Base-by-base conservation (phyloP, 1,140 invertebrate genomes). In the Aradophagus sp. region DNA sequence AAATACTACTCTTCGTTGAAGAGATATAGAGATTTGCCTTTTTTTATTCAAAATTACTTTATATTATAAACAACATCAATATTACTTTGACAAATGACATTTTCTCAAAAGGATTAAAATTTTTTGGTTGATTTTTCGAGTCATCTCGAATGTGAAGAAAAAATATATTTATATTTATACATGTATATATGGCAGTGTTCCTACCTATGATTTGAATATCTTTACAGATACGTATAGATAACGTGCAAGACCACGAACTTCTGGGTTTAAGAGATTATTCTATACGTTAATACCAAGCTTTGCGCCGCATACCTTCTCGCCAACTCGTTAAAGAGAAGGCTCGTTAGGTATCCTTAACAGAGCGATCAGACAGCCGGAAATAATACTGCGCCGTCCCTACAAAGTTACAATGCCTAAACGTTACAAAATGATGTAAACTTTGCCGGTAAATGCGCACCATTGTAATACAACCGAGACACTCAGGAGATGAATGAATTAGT, bases 241-340 rank as follows among this genome's bases (percentile, higher is more conserved):
- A 48, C 48, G 44, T 36, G 31, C 53, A 48, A 55, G 56, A 69
- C 65, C 59, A 44, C 63, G 59, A 59, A 63, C 38, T 56, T 52
- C 44, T 39, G 38, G 65, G 73, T 76, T 80, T 77, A 75, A 77
- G 75, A 78, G 79, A 82, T 80, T 78, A 80, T 75, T 75, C 72
- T 35, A 50, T 34, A 74, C 69, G 75, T 74, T 79, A 76, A 77
- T 77, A 67, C 74, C 52, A 32, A 74, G 73, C 69, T 74, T 77
- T 75, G 58, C 61, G 61, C 58, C 26, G 65, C 67, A 53, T 56
- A 65, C 38, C 59, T 55, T 65, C 48, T 65, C 55, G 45, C 58
- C 42, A 68, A 61, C 62, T 65, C 59, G 55, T 66, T 68, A 68
- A 67, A 71, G 55, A 69, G 53, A 65, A 62, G 44, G 56, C 59